These are phyloP conservation scores for Glareola pratincola DNA, from an alignment of 2,113 vertebrate species.

Conservation along the genomic window DNA sequence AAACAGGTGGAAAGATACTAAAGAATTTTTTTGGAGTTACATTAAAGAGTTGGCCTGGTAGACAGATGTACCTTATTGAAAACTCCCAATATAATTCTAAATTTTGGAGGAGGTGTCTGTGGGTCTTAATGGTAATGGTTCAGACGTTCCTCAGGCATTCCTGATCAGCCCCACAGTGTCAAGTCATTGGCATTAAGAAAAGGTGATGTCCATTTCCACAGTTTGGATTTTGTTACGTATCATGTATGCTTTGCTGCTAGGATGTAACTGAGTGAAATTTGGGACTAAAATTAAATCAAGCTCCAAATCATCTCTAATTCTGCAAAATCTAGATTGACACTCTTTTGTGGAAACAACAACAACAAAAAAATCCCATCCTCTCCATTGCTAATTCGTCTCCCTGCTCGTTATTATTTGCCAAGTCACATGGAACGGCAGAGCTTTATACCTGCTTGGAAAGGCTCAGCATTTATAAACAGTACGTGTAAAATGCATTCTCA, in stretches of 20 bases:
- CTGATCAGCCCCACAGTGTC: background rate
- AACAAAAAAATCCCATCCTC: background rate
- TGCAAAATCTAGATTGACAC: background rate
- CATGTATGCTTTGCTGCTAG: background rate
- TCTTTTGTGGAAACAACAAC: background rate
- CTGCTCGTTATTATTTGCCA: background rate
- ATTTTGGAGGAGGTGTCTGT: background rate
- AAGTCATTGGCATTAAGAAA: background rate
- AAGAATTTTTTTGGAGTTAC: background rate
- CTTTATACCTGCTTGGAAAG: constrained; percentile 40
- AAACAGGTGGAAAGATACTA: background rate
- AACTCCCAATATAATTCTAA: background rate
- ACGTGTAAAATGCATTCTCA: background rate
- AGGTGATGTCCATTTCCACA: background rate
- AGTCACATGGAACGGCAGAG: background rate
- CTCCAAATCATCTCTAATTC: background rate
- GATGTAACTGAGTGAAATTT: background rate
- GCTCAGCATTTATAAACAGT: background rate
- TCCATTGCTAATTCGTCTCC: background rate
- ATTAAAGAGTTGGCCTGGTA: background rate
- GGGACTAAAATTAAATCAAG: background rate
- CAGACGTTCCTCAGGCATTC: background rate
- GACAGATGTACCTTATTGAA: background rate
- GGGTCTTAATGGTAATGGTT: background rate
- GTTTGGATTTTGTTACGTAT: background rate